A percentile compares a stretch with the other conserved stretches of the same genome.
Conservation (phyloP, 2,888 invertebrate species). For the Priocnemis perturbator region DNA sequence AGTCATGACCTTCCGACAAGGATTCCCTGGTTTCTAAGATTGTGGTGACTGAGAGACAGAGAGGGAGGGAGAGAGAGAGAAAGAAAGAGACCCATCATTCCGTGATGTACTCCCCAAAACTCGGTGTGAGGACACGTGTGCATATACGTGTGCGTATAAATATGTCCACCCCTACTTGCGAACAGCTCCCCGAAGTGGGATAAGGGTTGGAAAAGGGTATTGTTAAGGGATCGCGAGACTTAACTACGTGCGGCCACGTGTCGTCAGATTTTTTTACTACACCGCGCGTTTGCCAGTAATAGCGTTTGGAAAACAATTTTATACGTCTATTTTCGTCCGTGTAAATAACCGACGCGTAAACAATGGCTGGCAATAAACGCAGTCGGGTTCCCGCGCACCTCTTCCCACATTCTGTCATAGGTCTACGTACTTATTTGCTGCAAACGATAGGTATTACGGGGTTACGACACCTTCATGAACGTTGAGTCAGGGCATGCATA, state of each 20-base stretch:
- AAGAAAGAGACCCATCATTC: neutral
- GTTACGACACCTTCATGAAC: too few relatives aligned
- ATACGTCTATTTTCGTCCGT: too few relatives aligned
- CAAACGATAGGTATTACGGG: too few relatives aligned
- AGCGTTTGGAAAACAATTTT: too few relatives aligned
- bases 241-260: neutral
- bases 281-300: too few relatives aligned
- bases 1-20: conserved; percentile 56
- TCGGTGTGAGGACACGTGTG: neutral
- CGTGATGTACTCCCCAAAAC: conserved; percentile 1
- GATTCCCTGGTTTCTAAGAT: conserved; percentile 52
- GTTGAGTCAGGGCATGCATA: too few relatives aligned
- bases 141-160: conserved; percentile 19
- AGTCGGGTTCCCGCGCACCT: too few relatives aligned
- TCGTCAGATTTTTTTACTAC: too few relatives aligned
- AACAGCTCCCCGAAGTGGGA: neutral
- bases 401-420: too few relatives aligned
- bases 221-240: neutral
- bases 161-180: conserved; percentile 2
- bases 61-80: neutral
- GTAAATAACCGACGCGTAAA: too few relatives aligned
- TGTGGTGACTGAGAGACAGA: conserved; percentile 1
- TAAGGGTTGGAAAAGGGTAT: conserved; percentile 4
- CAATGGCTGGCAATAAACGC: too few relatives aligned
- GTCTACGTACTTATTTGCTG: too few relatives aligned